Evolutionary conservation across 2,113 vertebrate species (phyloP).

Genomic region (Plestiodon gilberti): DNA sequence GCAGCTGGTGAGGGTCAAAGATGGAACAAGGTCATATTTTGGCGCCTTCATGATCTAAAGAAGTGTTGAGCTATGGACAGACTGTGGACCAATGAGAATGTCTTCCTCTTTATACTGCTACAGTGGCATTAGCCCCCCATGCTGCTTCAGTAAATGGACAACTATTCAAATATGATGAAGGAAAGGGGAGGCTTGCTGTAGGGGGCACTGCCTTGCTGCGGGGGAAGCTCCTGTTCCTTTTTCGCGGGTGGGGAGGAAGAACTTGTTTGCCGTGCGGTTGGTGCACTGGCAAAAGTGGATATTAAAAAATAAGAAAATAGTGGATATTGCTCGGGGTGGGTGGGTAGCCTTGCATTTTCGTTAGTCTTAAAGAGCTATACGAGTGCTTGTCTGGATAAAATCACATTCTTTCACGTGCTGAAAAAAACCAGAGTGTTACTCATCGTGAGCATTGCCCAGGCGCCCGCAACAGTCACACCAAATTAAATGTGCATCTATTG

Average conservation of each 20-base stretch:
- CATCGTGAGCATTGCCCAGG: neutral
- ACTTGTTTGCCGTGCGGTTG: neutral
- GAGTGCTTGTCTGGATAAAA: neutral
- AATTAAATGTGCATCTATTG: neutral
- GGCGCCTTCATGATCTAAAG: conserved; percentile 84
- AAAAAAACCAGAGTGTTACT: neutral
- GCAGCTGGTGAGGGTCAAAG: conserved; percentile 37
- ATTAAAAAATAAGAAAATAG: neutral
- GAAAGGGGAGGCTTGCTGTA: neutral
- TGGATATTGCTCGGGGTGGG: neutral
- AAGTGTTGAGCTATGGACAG: neutral
- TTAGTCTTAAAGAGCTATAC: neutral
- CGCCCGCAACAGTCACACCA: no score
- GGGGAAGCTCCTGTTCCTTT: neutral
- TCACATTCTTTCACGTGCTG: neutral
- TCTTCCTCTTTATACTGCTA: neutral
- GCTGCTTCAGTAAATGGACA: neutral
- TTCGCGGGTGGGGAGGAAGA: neutral
- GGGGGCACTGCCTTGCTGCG: neutral
- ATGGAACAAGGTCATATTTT: conserved; percentile 75
- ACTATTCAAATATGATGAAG: neutral
- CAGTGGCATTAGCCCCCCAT: neutral
- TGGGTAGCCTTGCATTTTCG: neutral
- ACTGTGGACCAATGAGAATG: neutral
- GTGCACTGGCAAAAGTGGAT: neutral